Evolutionary conservation across 2,113 vertebrate genomes (phyloP).

Genomic region (Chlorocebus sabaeus): DNA sequence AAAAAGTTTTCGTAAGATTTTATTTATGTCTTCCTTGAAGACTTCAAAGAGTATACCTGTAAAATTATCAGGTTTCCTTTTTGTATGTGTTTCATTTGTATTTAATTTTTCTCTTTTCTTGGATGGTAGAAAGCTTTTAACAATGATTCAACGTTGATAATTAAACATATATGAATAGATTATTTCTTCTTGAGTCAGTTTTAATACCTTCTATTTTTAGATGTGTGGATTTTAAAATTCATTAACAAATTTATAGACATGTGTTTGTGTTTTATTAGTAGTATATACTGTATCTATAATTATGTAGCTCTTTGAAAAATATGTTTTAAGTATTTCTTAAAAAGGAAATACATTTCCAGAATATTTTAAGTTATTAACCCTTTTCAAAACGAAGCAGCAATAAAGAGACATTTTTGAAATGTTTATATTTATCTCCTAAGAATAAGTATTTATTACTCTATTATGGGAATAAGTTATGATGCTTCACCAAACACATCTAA

Average conservation of each 20-base stretch:
- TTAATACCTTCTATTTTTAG: background rate
- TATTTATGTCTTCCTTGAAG: background rate
- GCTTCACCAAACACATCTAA: background rate
- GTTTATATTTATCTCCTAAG: background rate
- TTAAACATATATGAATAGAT: background rate
- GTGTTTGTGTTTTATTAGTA: background rate
- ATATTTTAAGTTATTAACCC: background rate
- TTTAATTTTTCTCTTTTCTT: background rate
- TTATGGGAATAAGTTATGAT: background rate
- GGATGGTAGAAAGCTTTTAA: background rate
- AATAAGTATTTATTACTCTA: background rate
- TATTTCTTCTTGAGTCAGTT: background rate
- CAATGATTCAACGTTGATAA: background rate
- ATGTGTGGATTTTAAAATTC: background rate
- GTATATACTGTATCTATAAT: background rate
- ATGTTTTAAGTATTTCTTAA: background rate
- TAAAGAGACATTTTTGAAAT: background rate
- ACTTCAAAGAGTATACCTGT: background rate
- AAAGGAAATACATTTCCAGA: background rate
- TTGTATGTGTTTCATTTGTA: background rate
- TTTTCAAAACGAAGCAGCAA: background rate
- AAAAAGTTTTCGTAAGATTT: background rate
- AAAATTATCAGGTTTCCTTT: background rate
- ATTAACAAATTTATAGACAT: background rate
- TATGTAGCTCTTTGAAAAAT: background rate